Evolutionary conservation across 2,797 vertebrate species (phyloP), one percentile per base, ranked within the genome.

Genomic region (Halcyon smyrnensis): DNA sequence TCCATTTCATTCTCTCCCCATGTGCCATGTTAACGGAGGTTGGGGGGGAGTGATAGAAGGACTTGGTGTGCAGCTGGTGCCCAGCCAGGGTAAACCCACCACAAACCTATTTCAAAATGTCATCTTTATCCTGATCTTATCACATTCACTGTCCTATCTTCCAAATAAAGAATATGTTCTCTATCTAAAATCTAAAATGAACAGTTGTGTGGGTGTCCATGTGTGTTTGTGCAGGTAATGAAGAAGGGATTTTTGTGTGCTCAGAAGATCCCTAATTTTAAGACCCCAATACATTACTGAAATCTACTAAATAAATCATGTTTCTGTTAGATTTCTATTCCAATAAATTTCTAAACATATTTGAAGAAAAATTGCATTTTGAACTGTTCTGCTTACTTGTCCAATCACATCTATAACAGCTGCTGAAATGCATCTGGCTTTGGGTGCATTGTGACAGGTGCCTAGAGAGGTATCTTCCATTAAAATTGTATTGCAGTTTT

Each of bases 351-450:
- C 20, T 67, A 69, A 91, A 54, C 9, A 30, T n/a, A 37, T n/a
- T 14, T 34, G 32, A 75, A 37, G 46, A 34, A 63, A 87, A 77
- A 51, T 0, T 71, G 6, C 80, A n/a, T 12, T 53, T 27, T 15
- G 4, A 75, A 12, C 8, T 63, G 8, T 64, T 88, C 84, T 88
- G 13, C 27, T 69, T 69, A 30, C 12, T 6, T 68, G 27, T 78
- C 8, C 24, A 63, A 23, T 85, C 27, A 37, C 25, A 48, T 73
- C 24, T 78, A 2, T 63, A 77, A 41, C 3, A 50, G 32, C 43
- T 80, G 27, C 39, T 87, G 67, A 80, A 94, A 94, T 84, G 16
- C 37, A 73, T 67, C 30, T 81, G 21, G 25, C 77, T 79, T 77
- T 54, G 45, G 9, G 5, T 79, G 43, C 21, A 41, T 79, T 65